Evolutionary conservation across 2,888 invertebrate species (phyloP), one percentile per base, ranked within the genome.

Genomic region (Nemoura dubitans): DNA sequence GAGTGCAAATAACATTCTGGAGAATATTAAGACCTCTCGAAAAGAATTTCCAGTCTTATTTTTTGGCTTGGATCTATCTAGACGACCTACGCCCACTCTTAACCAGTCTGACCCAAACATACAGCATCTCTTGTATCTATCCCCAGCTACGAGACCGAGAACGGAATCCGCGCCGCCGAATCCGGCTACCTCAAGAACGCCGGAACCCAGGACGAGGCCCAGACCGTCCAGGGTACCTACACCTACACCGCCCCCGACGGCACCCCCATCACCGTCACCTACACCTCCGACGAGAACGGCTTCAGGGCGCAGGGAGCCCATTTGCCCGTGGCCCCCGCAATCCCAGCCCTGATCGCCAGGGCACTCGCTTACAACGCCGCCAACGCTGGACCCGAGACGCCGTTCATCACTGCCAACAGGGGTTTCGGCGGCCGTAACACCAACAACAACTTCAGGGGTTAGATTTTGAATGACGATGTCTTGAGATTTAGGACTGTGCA

Each of bases 111-210:
- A 36, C 36, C 36, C 36, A 36, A 36, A 3, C 10, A 36, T 36
- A 6, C 10, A n/a, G n/a, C n/a, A n/a, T n/a, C 5, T 6, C 36
- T 36, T 36, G 36, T 10, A 6, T 36, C 36, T 36, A 3, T 88
- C 84, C 88, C 90, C 87, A 92, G 93, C 27, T 95, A 93, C 90
- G 94, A 94, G 89, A 95, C 95, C 88, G 95, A 94, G 89, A 95
- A 95, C 90, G 94, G 94, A 85, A 95, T 95, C 88, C 93, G 92
- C 89, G 93, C 93, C 0, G 93, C 94, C 90, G 93, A 93, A 90
- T 90, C 90, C 43, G 93, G 92, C 81, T 91, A 90, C 86, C 92
- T 94, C 78, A 94, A 94, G 89, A 93, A 94, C 90, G 92, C 92
- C 29, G 94, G 94, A 0, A 92, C 93, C 0, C 93, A 93, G 43